Conservation (phyloP, 2,113 vertebrate species). For the Prunella fulvescens region DNA sequence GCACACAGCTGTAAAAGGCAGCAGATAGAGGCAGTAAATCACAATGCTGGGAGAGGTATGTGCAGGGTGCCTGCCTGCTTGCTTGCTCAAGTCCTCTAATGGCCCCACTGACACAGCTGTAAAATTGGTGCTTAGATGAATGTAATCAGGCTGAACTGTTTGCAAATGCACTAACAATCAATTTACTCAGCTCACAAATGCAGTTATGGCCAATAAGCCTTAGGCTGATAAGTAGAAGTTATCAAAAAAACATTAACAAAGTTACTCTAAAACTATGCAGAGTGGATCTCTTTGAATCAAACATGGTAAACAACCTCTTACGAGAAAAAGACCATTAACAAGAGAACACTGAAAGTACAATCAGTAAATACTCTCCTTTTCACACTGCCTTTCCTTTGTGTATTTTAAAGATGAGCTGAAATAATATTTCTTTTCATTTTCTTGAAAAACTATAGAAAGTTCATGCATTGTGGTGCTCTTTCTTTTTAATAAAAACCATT, state of each 20-base stretch:
- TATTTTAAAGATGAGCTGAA: not conserved
- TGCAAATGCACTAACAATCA: not conserved
- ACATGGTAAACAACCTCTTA: not conserved
- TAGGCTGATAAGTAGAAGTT: not conserved
- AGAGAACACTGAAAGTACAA: not conserved
- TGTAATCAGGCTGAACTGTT: not conserved
- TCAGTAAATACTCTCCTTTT: not conserved
- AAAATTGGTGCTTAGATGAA: conserved; percentile 22
- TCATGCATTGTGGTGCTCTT: not conserved
- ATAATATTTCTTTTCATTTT: not conserved
- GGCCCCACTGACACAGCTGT: conserved; percentile 11
- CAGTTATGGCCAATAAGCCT: not conserved
- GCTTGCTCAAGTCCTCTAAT: not conserved
- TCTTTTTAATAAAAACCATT: not conserved
- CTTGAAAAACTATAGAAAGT: not conserved
- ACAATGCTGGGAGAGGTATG: not conserved
- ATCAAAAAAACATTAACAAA: conserved; percentile 27
- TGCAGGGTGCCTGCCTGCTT: not conserved
- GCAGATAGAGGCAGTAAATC: conserved; percentile 43
- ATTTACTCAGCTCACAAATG: not conserved
- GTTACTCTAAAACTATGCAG: not conserved
- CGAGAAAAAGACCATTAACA: not conserved
- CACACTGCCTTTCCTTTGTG: not conserved
- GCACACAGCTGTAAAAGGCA: conserved; percentile 19
- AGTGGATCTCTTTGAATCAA: not conserved